Base-by-base conservation (phyloP, 2,113 vertebrate species). In the Oryzias javanicus region DNA sequence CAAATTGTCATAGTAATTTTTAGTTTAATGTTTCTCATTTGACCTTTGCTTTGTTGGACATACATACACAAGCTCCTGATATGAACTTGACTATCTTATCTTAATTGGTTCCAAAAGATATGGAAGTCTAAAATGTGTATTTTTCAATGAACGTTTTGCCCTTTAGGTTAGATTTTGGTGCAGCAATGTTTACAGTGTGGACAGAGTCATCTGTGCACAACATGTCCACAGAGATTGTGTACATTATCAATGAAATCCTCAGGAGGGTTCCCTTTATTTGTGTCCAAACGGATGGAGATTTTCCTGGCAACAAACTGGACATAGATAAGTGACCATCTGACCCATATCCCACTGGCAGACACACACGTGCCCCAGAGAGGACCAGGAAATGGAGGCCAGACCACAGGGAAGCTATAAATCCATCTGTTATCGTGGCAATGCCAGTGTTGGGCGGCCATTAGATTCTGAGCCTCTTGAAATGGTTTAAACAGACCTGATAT, bases 291-390 rank as follows among this genome's bases (percentile, higher is more conserved):
- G 59, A 72, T 76, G 55, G 52, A 76, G 64, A 57, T 78, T 84
- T 83, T 82, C 77, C 70, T 84, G 79, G 80, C 80, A 79, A 47
- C 1, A 18, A 55, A 55, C 35, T 79, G 56, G 63, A 78, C 75
- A 81, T 84, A 86, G 89, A 90, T 79, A 88, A 81, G 50, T 55
- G 72, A 76, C 86, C 86, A 88, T 89, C 88, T 88, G 90, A 91
- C 83, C 88, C 78, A 83, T 73, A 86, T 87, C 86, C 74, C 81
- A 82, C 85, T 84, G 84, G 71, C 89, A 80, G 81, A 79, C 86
- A 83, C 69, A 78, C 74, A 73, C 76, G 71, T 82, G 82, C 76
- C 81, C 74, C 76, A 73, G 83, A 81, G 87, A 82, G 74, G 78
- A 79, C 78, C 85, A 89, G 90, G 90, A 91, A 91, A 89, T 89